phyloP scores from a whole-genome alignment of 2,888 invertebrate species.

The Pristionchus japonicus region DNA sequence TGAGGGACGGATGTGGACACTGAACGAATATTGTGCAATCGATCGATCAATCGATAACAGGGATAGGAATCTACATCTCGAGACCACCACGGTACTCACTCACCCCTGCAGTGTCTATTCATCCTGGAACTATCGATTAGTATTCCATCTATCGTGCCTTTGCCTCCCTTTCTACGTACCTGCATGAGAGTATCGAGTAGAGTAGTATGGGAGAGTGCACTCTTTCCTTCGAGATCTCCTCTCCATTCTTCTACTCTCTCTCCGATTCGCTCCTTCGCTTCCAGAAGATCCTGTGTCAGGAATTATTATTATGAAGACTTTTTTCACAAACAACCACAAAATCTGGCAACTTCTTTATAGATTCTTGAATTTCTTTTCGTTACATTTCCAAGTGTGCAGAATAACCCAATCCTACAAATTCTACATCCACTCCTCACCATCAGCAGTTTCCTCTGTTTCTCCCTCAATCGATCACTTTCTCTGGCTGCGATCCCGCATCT shows the following conservation, averaged over 20 bases:
- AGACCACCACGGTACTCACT: slow-evolving; percentile 17
- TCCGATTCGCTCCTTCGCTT: slow-evolving; percentile 78
- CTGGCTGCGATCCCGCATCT: slow-evolving; percentile 47
- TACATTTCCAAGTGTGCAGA: no score
- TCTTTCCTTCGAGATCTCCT: slow-evolving; percentile 32
- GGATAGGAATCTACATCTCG: not conserved
- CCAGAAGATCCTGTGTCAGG: slow-evolving; percentile 51
- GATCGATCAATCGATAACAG: slow-evolving; percentile 19
- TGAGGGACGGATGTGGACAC: not conserved
- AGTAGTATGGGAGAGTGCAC: slow-evolving; percentile 40
- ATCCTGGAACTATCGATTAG: not conserved
- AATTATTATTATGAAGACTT: no score
- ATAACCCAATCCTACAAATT: no score
- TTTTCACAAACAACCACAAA: no score
- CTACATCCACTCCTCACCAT: slow-evolving; percentile 77
- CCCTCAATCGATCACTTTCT: slow-evolving; percentile 56
- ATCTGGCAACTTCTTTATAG: no score
- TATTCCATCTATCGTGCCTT: not conserved
- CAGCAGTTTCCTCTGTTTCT: slow-evolving; percentile 51
- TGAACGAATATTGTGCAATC: not conserved
- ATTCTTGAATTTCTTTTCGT: no score
- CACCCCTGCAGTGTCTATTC: not conserved
- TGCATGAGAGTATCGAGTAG: slow-evolving; percentile 45
- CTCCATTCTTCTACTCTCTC: slow-evolving; percentile 49
- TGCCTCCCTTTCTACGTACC: slow-evolving; percentile 13